These are phyloP conservation scores for Brevimyrus niger DNA, from an alignment of 2,113 vertebrate genomes.

Conservation along the genomic window DNA sequence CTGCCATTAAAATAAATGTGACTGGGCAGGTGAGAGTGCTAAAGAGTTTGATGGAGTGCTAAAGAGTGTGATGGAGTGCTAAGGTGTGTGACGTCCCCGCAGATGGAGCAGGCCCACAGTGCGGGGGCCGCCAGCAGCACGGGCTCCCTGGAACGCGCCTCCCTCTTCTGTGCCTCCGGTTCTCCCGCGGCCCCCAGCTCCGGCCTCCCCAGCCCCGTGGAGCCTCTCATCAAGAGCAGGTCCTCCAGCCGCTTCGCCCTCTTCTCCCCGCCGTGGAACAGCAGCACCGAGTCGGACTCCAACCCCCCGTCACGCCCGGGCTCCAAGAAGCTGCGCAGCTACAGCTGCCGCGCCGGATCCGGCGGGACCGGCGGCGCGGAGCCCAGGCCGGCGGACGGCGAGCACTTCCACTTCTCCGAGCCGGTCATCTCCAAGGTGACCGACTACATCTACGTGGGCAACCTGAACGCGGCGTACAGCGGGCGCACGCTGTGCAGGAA, in stretches of 20 bases:
- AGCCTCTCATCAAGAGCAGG: slow-evolving; percentile 54
- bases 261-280: slow-evolving; percentile 56
- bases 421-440: slow-evolving; percentile 61
- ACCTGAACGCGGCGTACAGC: slow-evolving; percentile 60
- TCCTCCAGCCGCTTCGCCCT: slow-evolving; percentile 62
- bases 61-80: background rate
- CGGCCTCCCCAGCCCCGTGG: slow-evolving; percentile 48
- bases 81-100: slow-evolving; percentile 13
- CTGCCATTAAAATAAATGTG: background rate
- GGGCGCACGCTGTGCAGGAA: slow-evolving; percentile 59
- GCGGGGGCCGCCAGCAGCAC: slow-evolving; percentile 58
- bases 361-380: slow-evolving; percentile 32
- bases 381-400: slow-evolving; percentile 33
- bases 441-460: slow-evolving; percentile 65
- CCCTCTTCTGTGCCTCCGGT: slow-evolving; percentile 57
- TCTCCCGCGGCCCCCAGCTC: slow-evolving; percentile 37
- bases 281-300: slow-evolving; percentile 60
- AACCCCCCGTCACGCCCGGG: slow-evolving; percentile 51
- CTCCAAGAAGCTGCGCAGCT: slow-evolving; percentile 60
- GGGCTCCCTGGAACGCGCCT: slow-evolving; percentile 53
- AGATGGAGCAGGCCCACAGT: slow-evolving; percentile 69
- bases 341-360: slow-evolving; percentile 43
- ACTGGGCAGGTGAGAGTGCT: background rate
- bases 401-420: slow-evolving; percentile 60
- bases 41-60: no score